These are phyloP conservation scores for Anas flavirostris DNA, from an alignment of 2,797 vertebrate species.

Conservation along the genomic window DNA sequence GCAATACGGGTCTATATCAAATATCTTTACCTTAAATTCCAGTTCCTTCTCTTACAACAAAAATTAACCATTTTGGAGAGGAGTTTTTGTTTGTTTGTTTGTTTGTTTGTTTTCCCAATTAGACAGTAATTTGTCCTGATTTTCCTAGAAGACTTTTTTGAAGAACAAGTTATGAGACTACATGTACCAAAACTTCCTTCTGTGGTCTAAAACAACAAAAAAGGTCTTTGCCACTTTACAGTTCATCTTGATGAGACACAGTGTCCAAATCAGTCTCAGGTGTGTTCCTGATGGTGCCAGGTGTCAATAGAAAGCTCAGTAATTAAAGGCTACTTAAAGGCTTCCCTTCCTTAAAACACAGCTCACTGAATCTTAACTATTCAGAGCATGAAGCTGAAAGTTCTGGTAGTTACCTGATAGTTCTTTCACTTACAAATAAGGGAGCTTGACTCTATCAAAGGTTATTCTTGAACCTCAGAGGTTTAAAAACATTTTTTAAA, in stretches of 20 bases:
- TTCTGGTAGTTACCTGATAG: background rate
- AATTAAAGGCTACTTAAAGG: conserved; percentile 21
- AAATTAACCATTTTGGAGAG: background rate
- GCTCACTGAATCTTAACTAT: background rate
- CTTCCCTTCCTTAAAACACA: background rate
- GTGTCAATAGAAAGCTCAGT: background rate
- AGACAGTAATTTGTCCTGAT: background rate
- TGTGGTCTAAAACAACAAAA: background rate
- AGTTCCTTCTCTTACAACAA: background rate
- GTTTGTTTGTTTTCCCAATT: background rate
- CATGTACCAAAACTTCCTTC: background rate
- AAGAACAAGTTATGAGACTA: background rate
- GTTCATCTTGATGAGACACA: background rate
- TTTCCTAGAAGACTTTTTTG: background rate
- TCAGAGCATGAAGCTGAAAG: background rate
- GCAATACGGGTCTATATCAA: background rate
- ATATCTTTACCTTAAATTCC: background rate
- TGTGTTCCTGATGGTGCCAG: background rate
- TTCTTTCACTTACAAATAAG: background rate
- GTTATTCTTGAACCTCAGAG: background rate
- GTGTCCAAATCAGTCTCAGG: background rate
- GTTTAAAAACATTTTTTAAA: background rate
- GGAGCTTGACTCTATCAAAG: background rate
- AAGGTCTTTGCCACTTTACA: background rate
- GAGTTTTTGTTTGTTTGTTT: background rate